These are phyloP conservation scores for Tenrec ecaudatus DNA, from an alignment of 2,113 vertebrate species.

Conservation along the genomic window DNA sequence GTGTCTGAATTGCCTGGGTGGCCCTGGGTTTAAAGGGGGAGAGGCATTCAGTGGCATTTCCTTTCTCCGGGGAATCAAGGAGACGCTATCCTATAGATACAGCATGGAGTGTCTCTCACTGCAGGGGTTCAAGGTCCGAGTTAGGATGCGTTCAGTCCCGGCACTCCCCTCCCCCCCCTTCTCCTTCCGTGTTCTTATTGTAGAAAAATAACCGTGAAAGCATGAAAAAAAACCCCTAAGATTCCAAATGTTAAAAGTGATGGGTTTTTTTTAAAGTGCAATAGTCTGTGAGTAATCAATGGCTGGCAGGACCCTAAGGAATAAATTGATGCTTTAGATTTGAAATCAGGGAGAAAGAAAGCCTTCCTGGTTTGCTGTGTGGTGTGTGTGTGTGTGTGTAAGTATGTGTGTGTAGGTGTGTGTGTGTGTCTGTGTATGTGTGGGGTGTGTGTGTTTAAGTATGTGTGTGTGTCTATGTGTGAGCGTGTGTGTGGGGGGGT, in stretches of 20 bases:
- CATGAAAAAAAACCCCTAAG: constrained; percentile 46
- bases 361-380: constrained; percentile 24
- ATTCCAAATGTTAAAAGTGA: constrained; percentile 61
- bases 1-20: not conserved
- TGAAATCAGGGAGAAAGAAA: constrained; percentile 22
- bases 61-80: constrained; percentile 62
- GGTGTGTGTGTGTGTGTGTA: too few species aligned
- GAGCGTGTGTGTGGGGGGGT: too few species aligned
- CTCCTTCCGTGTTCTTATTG: constrained; percentile 39
- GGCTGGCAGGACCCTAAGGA: constrained; percentile 1
- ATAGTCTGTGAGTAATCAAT: constrained; percentile 49
- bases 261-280: constrained; percentile 36
- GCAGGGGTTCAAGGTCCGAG: not conserved
- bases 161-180: not conserved
- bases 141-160: constrained; percentile 51
- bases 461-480: too few species aligned
- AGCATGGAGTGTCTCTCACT: constrained; percentile 6
- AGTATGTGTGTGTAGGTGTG: too few species aligned
- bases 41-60: constrained; percentile 54
- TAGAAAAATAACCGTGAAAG: constrained; percentile 62
- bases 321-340: constrained; percentile 49
- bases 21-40: not conserved
- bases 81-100: constrained; percentile 33
- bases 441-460: too few species aligned
- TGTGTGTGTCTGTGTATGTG: too few species aligned